Percentiles rank a stretch among this genome's conserved stretches.
These are phyloP conservation scores for Drosophila murphyi DNA, from an alignment of 1,140 invertebrate species.

Conservation along the genomic window DNA sequence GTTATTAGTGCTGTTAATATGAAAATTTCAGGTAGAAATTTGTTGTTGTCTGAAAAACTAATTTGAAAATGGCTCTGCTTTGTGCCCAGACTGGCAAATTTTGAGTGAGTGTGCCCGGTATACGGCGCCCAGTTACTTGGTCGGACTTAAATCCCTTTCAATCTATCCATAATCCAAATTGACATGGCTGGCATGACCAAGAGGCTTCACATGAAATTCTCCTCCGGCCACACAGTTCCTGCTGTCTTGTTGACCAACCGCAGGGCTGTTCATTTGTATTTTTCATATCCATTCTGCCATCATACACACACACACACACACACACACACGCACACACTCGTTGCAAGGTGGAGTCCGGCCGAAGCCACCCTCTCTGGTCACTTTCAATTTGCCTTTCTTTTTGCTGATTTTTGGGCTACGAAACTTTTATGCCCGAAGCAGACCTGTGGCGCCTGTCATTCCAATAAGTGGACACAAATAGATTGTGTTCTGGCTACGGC, in stretches of 20 bases:
- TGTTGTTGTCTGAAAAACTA: conserved; percentile 63
- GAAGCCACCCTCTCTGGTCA: conserved; percentile 55
- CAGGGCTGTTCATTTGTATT: conserved; percentile 77
- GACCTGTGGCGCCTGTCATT: conserved; percentile 57
- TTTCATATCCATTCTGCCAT: conserved; percentile 60
- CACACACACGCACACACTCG: neutral
- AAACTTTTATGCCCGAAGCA: conserved; percentile 43
- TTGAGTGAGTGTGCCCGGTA: no score
- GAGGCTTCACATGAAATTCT: conserved; percentile 60
- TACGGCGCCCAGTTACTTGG: conserved; percentile 13
- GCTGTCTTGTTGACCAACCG: conserved; percentile 77
- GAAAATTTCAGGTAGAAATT: conserved; percentile 55
- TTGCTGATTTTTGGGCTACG: conserved; percentile 49
- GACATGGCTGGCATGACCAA: conserved; percentile 59
- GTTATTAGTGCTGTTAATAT: conserved; percentile 43
- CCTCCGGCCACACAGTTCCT: neutral
- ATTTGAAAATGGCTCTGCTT: conserved; percentile 74
- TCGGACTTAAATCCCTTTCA: conserved; percentile 66
- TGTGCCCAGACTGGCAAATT: conserved; percentile 10
- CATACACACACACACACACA: no score
- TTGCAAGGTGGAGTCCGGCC: neutral
- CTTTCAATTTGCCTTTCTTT: conserved; percentile 78
- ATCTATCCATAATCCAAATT: conserved; percentile 77
- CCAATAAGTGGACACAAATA: conserved; percentile 82
- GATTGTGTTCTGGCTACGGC: conserved; percentile 55